Base-by-base conservation (phyloP, 1,140 invertebrate genomes). In the Pogonomyrmex californicus region DNA sequence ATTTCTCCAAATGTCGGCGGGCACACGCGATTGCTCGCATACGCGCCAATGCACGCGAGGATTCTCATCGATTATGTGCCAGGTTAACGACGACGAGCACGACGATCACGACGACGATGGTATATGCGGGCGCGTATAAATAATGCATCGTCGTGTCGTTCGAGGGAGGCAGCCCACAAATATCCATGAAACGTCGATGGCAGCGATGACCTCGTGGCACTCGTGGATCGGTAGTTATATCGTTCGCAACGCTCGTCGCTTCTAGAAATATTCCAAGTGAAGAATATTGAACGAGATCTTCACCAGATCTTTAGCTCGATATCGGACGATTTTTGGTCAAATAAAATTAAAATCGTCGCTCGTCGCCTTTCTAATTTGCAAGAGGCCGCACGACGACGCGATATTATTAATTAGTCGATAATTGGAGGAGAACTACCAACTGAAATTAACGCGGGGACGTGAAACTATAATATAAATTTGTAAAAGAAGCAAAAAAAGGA, bases 121-220 rank as follows among this genome's bases (percentile, higher is more conserved):
- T 89, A 86, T 85, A 88, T 86, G 78, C 87, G 60, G 75, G 66
- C 78, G 68, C 58, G 87, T 85, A 93, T 93, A 93, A 93, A 93
- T 93, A 93, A 93, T 92, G 91, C 91, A 93, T 92, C 88, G 82
- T 88, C 90, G 86, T 82, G 82, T 71, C 71, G 85, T 75, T 87
- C 83, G 83, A 85, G 66, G 51, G 70, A 63, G 49, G 75, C 79
- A 86, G 71, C 86, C 86, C 91, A 89, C 91, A 92, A 93, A 91
- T 91, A 90, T 91, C 88, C 89, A 86, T 87, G 88, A 92, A 90
- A 91, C 63, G 85, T 87, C 89, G 86, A 92, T 92, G 89, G 76
- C 68, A 90, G 54, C 89, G 91, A 91, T 92, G 91, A 93, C 92
- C 91, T 88, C 87, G 85, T 88, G 90, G 68, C 85, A 86, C 85